A percentile compares a stretch with the other conserved stretches of the same genome.
Evolutionary conservation across 2,888 invertebrate genomes (phyloP).

Genomic region (Dicycla oo): DNA sequence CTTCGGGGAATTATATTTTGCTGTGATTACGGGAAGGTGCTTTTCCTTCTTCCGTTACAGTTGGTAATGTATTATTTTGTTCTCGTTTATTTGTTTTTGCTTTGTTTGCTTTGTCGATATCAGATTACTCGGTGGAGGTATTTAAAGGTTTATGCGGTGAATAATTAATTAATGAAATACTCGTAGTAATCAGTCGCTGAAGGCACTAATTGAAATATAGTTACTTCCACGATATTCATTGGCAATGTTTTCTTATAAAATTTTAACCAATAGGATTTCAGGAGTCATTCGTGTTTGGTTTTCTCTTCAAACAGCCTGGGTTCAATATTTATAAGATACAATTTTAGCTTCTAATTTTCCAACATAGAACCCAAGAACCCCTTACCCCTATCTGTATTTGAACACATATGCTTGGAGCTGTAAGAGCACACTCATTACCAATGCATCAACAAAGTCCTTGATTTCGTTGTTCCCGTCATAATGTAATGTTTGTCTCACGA

Average conservation of each 20-base stretch:
- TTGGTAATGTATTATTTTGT: constrained; percentile 40
- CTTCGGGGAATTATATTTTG: constrained; percentile 44
- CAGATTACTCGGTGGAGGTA: constrained; percentile 14
- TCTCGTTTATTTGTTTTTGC: constrained; percentile 23
- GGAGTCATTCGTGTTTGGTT: neutral
- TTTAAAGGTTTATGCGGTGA: constrained; percentile 11
- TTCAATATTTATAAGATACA: neutral
- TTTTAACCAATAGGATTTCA: neutral
- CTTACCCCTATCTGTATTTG: neutral
- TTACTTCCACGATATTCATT: neutral
- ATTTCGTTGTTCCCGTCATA: constrained; percentile 48
- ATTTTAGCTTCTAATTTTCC: neutral
- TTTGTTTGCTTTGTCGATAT: constrained; percentile 22
- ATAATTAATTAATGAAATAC: constrained; percentile 1
- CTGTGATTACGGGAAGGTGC: constrained; percentile 42
- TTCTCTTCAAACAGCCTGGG: neutral
- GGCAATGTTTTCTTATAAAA: neutral
- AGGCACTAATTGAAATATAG: neutral
- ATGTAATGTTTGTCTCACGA: constrained; percentile 44
- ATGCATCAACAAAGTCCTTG: constrained; percentile 35
- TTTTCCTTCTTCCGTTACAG: constrained; percentile 38
- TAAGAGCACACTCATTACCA: constrained; percentile 40
- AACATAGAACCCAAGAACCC: neutral
- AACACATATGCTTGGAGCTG: constrained; percentile 19
- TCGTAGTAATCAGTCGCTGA: neutral